Base-by-base conservation (phyloP, 2,797 vertebrate genomes). In the Typhlichthys eigenmanni region DNA sequence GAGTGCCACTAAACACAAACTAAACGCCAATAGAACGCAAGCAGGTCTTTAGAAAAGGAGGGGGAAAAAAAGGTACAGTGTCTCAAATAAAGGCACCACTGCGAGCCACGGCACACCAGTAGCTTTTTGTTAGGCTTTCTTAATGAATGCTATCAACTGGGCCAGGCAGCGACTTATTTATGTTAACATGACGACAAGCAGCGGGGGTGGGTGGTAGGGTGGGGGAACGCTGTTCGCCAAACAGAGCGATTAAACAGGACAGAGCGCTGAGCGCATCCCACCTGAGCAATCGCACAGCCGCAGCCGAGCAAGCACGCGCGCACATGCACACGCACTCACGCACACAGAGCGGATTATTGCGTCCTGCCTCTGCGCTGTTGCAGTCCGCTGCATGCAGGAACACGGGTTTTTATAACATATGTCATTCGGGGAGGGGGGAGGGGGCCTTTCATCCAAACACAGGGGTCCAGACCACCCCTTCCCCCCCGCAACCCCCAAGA, bases 131-230 rank as follows among this genome's bases (percentile, higher is more conserved):
- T 89, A 80, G 68, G 74, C 85, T 74, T 60, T 82, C 75, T 84
- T 92, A 93, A 94, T 92, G 94, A 93, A 93, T 91, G 91, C 92
- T 92, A 93, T 88, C 73, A 86, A 68, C 82, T 54, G 86, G 77
- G 82, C 85, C 89, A 91, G 89, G 89, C 81, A 77, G 91, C 88
- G 92, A 93, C 90, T 93, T 95, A 93, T 95, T 95, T 94, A 94
- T 93, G 94, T 94, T 92, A 93, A 93, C 91, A 87, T 72, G 88
- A 93, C 91, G 93, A 92, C 82, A 69, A 93, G 91, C 79, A 47
- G 77, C 51, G 78, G 86, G 90, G 87, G 86, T 32, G 16, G 11
- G 79, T 69, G 77, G 24, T 13, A 19, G 17, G 1, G 47, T 1
- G 4, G 19, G 19, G 19, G 32, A 13, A 5, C 72, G 76, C 74